A percentile compares a stretch with the other conserved stretches of the same genome.
phyloP scores from a whole-genome alignment of 2,113 vertebrate species.

The Turnix velox region DNA sequence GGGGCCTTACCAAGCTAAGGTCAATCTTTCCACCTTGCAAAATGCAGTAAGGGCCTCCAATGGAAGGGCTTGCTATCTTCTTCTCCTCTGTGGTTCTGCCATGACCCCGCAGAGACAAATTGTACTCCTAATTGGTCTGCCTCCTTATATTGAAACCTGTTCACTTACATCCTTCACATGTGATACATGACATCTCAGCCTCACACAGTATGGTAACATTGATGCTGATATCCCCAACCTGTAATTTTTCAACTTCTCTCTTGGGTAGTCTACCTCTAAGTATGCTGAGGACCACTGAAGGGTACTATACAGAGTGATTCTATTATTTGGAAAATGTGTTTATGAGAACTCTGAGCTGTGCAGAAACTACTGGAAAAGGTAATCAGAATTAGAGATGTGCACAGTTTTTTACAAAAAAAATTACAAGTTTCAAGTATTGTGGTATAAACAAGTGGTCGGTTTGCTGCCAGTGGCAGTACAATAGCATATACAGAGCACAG shows the following conservation, averaged over 20 bases:
- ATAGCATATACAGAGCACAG: neutral
- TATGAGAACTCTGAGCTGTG: neutral
- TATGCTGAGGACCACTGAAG: neutral
- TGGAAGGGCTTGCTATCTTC: neutral
- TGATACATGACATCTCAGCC: neutral
- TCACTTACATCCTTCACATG: neutral
- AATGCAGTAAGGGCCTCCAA: neutral
- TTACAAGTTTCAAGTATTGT: neutral
- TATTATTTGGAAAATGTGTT: neutral
- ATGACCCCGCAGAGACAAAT: neutral
- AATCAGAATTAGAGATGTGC: constrained; percentile 1
- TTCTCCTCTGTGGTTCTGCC: neutral
- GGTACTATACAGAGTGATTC: neutral
- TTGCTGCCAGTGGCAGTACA: neutral
- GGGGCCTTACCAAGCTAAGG: neutral
- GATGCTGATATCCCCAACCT: neutral
- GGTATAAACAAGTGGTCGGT: neutral
- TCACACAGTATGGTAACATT: neutral
- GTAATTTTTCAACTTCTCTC: neutral
- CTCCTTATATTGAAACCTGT: neutral
- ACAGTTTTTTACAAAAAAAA: neutral
- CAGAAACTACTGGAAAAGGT: neutral
- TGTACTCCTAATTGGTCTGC: neutral
- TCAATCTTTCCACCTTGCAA: neutral
- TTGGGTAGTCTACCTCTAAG: neutral